Evolutionary conservation across 37 sponge, comb jelly and placozoan species (phyloP), one percentile per base, ranked within the genome.

Genomic region (Haliclona indistincta): DNA sequence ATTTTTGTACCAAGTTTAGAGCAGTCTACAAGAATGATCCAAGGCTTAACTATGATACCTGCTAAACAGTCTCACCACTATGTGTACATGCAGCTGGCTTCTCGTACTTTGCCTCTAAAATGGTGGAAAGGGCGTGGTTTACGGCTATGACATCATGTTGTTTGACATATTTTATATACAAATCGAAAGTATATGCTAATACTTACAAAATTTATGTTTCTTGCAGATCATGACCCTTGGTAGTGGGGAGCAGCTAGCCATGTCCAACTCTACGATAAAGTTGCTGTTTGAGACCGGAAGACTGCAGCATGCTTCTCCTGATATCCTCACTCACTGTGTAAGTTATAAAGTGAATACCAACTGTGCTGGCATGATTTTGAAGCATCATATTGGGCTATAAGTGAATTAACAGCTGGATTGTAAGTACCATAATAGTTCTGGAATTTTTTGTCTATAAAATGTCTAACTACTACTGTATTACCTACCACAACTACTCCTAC

Each of bases 211-310:
- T 36, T 39, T 66, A 11, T 33, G 13, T 7, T 45, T 52, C 28
- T 3, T 52, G 7, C n/a, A 72, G 73, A 28, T 17, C 25, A 41
- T 86, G 42, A 83, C 74, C 7, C 76, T 91, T 29, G 30, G 74
- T 26, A 89, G 79, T 87, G 95, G 95, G 40, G 95, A 94, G 47
- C 68, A 58, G 25, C 65, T 94, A 43, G 36, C 61, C 39, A 66
- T 83, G 62, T 54, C 56, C 17, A 49, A 64, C 33, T 54, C 64
- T 17, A 71, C 51, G 43, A 23, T 94, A 41, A 86, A 86, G 68
- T 66, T 94, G 29, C 28, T 94, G 0, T 80, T 94, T 78, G 95
- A 94, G 54, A 89, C 88, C n/a, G 88, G 90, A 20, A 51, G 68
- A 30, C 38, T 94, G 69, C 8, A 64, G 0, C 41, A 82, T 11